Evolutionary conservation across 2,113 vertebrate species (phyloP).

Genomic region (Heteronetta atricapilla): DNA sequence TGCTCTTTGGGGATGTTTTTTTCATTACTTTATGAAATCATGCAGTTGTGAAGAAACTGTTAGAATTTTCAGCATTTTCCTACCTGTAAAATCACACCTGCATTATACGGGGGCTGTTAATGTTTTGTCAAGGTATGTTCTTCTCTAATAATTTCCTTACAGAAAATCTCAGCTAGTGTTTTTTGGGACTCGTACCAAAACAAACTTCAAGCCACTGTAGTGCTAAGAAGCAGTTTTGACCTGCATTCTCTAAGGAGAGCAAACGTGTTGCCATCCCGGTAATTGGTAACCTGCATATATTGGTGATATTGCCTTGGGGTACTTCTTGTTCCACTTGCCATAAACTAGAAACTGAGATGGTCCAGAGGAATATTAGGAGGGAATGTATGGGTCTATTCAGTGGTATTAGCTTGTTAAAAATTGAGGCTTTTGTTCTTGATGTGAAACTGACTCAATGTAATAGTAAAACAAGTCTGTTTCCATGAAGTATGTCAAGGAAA

Average conservation of each 20-base stretch:
- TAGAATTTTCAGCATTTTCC: background rate
- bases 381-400: accelerated
- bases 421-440: background rate
- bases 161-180: background rate
- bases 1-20: background rate
- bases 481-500: background rate
- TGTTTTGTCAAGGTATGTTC: background rate
- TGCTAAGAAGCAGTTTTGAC: background rate
- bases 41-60: background rate
- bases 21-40: background rate
- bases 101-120: background rate
- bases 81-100: background rate
- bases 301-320: background rate
- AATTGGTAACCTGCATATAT: background rate
- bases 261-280: background rate
- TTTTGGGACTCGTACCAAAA: background rate
- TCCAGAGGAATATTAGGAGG: background rate
- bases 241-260: background rate
- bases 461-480: background rate
- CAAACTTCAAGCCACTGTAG: background rate
- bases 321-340: background rate
- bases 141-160: background rate
- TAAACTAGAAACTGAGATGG: background rate
- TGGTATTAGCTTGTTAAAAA: background rate
- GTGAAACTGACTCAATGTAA: background rate